These are phyloP conservation scores for Cathartes aura DNA, from an alignment of 2,113 vertebrate genomes.

Conservation along the genomic window DNA sequence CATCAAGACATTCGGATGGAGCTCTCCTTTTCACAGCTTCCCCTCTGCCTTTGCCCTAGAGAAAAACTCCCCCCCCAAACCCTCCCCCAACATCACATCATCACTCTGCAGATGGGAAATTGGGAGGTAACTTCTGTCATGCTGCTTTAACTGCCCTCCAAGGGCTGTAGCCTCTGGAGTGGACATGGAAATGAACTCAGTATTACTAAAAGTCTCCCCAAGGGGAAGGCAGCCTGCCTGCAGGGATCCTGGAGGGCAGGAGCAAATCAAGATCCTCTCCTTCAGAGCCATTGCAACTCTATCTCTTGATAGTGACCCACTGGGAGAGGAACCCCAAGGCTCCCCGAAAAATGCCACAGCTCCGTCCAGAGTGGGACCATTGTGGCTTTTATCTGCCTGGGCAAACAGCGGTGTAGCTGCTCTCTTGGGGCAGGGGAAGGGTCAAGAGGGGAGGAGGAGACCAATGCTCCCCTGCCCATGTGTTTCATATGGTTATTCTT, in stretches of 20 bases:
- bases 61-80: background rate
- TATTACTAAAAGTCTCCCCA: slow-evolving; percentile 62
- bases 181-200: slow-evolving; percentile 68
- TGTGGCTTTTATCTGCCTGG: background rate
- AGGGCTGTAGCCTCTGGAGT: slow-evolving; percentile 14
- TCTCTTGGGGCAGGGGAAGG: slow-evolving; percentile 8
- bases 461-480: background rate
- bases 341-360: background rate
- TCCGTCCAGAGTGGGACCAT: background rate
- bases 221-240: slow-evolving; percentile 28
- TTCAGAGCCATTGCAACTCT: slow-evolving; percentile 11
- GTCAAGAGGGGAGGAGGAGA: slow-evolving; percentile 7
- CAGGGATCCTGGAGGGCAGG: slow-evolving; percentile 23
- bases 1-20: slow-evolving; percentile 37
- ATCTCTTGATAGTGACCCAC: background rate
- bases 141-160: slow-evolving; percentile 67
- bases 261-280: slow-evolving; percentile 16
- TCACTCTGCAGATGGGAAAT: slow-evolving; percentile 52
- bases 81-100: background rate
- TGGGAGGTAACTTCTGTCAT: slow-evolving; percentile 61
- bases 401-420: background rate
- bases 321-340: background rate
- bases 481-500: slow-evolving; percentile 58
- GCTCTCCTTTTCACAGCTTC: slow-evolving; percentile 56
- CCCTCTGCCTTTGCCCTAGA: slow-evolving; percentile 52